These are phyloP conservation scores for Crocidura indochinensis DNA, from an alignment of 2,797 vertebrate genomes.

Conservation along the genomic window DNA sequence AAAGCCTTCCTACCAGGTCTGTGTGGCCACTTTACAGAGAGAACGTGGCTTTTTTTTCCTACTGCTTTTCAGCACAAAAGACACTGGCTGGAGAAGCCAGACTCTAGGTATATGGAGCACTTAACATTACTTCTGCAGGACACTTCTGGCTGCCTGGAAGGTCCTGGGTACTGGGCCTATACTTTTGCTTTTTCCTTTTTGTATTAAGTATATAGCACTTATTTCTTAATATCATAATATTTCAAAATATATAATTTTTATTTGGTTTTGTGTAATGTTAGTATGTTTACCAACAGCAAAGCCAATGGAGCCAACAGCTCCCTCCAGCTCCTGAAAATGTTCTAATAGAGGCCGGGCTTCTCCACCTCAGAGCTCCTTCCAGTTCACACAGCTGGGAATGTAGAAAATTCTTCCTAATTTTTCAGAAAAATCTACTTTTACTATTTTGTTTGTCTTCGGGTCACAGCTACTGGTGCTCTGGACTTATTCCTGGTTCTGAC, in stretches of 20 bases:
- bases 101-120: not conserved
- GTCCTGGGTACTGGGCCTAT: not conserved
- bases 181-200: not conserved
- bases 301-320: not conserved
- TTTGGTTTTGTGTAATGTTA: slow-evolving; percentile 24
- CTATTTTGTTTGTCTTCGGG: too few species aligned
- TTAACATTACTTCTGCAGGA: not conserved
- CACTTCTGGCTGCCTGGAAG: not conserved
- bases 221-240: not conserved
- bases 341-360: not conserved
- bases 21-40: not conserved
- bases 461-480: too few species aligned
- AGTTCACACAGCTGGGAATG: not conserved
- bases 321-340: not conserved
- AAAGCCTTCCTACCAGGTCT: not conserved
- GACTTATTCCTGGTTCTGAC: too few species aligned
- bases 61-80: not conserved
- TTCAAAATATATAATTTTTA: slow-evolving; percentile 9
- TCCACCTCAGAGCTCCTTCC: not conserved
- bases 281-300: not conserved
- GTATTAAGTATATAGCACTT: not conserved
- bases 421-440: not conserved
- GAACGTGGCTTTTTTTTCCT: not conserved
- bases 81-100: not conserved
- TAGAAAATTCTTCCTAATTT: not conserved